Base-by-base conservation (phyloP, 2,797 vertebrate genomes). In the Microchirus variegatus region DNA sequence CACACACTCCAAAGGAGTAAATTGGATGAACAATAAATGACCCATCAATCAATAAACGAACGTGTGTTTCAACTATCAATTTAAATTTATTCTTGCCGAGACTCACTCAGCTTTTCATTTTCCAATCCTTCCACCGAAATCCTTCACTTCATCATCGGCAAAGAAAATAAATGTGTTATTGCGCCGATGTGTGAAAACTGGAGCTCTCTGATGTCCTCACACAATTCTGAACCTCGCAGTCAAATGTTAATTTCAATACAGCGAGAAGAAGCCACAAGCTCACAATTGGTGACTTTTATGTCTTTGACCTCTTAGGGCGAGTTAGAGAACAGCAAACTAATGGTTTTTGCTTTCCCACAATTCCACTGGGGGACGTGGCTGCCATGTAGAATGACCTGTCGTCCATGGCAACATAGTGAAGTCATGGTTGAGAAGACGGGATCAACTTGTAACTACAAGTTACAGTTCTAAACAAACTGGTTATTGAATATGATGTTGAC, bases 341-440 rank as follows among this genome's bases (percentile, higher is more conserved):
- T 77, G 80, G 67, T 47, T 91, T 67, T 82, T 89, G 81, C 90
- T 91, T 88, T 91, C 84, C 90, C 77, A 87, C 77, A 86, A 82
- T 89, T 90, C 82, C 85, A 81, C 78, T 77, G 88, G 86, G 92
- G 89, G 92, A 94, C 75, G 89, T 93, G 90, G 91, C 93, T 63
- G 91, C 91, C 84, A 92, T 93, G 92, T 93, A 92, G 93, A 94
- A 85, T 88, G 93, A 93, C 84, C 91, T 91, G 14, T 92, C 92
- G 54, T 85, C 92, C 81, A 93, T 94, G 93, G 91, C 93, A 81
- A 87, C 92, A 87, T 91, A n/a, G n/a, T n/a, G n/a, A n/a, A n/a
- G n/a, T n/a, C n/a, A n/a, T n/a, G n/a, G n/a, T n/a, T n/a, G n/a
- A n/a, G n/a, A n/a, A n/a, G n/a, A n/a, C n/a, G n/a, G n/a, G n/a